Evolutionary conservation across 1,140 invertebrate genomes (phyloP), one percentile per base, ranked within the genome.

Genomic region (Drosophila leontia): DNA sequence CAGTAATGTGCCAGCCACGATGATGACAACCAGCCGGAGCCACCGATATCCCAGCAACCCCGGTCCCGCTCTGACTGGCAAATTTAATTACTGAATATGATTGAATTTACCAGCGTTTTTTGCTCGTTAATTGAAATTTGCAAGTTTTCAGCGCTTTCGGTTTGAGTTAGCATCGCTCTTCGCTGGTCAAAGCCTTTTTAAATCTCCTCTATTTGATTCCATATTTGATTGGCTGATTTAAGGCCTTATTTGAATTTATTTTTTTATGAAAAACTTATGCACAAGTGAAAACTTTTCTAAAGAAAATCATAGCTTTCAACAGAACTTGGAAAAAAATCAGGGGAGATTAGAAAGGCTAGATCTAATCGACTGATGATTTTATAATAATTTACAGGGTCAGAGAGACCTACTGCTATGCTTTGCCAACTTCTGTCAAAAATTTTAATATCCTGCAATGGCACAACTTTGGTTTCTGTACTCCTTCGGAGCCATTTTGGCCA

Each of bases 71-170:
- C 15, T n/a, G 4, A 19, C 39, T 23, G 39, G 26, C 29, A 67
- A 76, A 76, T 76, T 76, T 76, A 77, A 76, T 76, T 77, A 67
- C 62, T 19, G 61, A 39, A 76, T 53, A 76, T 76, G 55, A 76
- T 76, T 76, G 53, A 76, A 67, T 76, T 58, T 65, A 26, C 37
- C 37, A 60, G 45, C 37, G 45, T 60, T 72, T 71, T 58, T 39
- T 57, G n/a, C 11, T 60, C 39, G 48, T 72, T 74, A 74, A 74
- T 74, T 72, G 55, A 51, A 72, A 51, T 74, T 60, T 50, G 41
- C 68, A 60, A 60, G 29, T 72, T 72, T 71, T 29, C 35, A 42
- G 17, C 51, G 17, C 69, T 45, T 29, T 59, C 39, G 26, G 42
- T 59, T 71, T 23, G 59, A 61, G 62, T 56, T 39, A 39, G 13